Percentiles rank a stretch among this genome's conserved stretches.
Conservation (phyloP, 2,113 vertebrate genomes). For the Brachyhypopomus occidentalis region DNA sequence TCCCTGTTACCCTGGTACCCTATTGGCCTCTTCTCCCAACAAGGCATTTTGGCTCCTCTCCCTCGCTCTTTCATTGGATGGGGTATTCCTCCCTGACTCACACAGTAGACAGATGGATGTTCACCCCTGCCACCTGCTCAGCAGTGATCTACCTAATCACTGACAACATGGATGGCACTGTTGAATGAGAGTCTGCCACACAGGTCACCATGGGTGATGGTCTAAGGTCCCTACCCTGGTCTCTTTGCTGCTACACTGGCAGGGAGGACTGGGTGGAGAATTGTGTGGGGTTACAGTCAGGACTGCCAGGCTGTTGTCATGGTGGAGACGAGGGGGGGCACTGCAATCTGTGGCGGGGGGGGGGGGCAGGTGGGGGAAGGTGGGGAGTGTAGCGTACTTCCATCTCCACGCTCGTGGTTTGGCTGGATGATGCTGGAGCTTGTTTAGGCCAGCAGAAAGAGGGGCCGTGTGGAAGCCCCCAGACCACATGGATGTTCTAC, state of each 20-base stretch:
- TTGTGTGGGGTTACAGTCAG: too few species aligned
- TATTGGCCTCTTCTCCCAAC: slow-evolving; percentile 18
- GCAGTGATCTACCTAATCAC: slow-evolving; percentile 43
- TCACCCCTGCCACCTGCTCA: slow-evolving; percentile 47
- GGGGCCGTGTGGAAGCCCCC: slow-evolving; percentile 68
- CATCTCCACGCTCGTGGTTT: slow-evolving; percentile 27
- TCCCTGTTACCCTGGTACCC: neutral
- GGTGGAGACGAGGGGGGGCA: neutral
- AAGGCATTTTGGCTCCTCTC: slow-evolving; percentile 20
- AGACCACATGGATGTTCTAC: slow-evolving; percentile 18
- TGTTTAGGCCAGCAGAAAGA: slow-evolving; percentile 60
- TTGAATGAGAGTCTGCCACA: neutral
- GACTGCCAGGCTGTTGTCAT: neutral
- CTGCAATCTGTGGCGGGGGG: neutral
- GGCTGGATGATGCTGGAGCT: slow-evolving; percentile 58
- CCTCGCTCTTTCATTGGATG: slow-evolving; percentile 20
- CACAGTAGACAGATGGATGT: slow-evolving; percentile 48
- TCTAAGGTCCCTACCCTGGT: neutral
- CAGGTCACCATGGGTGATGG: neutral
- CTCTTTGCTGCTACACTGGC: too few species aligned
- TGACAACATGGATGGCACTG: slow-evolving; percentile 11
- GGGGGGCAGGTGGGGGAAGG: neutral
- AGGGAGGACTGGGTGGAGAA: too few species aligned
- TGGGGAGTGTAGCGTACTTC: slow-evolving; percentile 28
- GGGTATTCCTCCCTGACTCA: slow-evolving; percentile 35